phyloP scores from a whole-genome alignment of 2,797 vertebrate genomes.

The Notolabrus celidotus region DNA sequence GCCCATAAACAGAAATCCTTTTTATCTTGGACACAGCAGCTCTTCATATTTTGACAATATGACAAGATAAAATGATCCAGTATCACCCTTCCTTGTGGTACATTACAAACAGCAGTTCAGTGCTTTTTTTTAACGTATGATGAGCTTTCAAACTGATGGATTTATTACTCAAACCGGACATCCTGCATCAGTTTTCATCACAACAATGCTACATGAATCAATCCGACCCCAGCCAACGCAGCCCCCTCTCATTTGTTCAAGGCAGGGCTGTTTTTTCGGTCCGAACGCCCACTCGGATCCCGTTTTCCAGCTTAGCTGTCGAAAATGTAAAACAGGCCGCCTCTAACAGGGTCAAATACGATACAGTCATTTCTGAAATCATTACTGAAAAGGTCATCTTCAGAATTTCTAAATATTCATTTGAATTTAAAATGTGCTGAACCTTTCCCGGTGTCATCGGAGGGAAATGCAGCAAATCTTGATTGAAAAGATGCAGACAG shows the following conservation, averaged over 20 bases:
- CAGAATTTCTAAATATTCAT: not conserved
- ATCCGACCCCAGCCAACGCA: not conserved
- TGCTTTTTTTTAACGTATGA: not conserved
- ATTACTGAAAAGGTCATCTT: not conserved
- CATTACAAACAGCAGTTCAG: not conserved
- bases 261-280: not conserved
- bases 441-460: no score
- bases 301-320: not conserved
- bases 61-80: not conserved
- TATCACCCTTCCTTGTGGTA: not conserved
- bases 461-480: not conserved
- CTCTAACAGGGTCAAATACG: not conserved
- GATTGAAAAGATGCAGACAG: not conserved
- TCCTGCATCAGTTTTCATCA: constrained; percentile 5
- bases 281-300: not conserved
- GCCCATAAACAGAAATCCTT: not conserved
- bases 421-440: not conserved
- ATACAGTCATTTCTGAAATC: not conserved
- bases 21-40: no score
- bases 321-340: not conserved
- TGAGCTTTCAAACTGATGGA: not conserved
- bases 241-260: constrained; percentile 1
- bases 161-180: constrained; percentile 1
- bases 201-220: constrained; percentile 1
- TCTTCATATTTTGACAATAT: not conserved